A percentile compares a stretch with the other conserved stretches of the same genome.
Conservation (phyloP, 2,888 invertebrate genomes). For the Busseola fusca region DNA sequence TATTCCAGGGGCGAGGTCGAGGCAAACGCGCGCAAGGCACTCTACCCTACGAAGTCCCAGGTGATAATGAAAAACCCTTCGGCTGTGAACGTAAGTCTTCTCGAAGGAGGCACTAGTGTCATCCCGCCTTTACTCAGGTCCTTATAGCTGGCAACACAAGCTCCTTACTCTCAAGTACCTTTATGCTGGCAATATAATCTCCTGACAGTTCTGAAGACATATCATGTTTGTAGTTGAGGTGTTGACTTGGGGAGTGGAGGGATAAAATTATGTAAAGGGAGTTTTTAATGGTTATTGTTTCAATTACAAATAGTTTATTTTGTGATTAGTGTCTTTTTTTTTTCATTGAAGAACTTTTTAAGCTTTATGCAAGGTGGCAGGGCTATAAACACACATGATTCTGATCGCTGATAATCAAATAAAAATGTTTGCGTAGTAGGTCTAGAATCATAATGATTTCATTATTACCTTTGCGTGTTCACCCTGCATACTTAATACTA, state of each 20-base stretch:
- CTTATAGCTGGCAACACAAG: slow-evolving; percentile 41
- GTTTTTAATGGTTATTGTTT: not conserved
- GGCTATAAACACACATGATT: not conserved
- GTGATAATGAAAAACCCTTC: slow-evolving; percentile 96
- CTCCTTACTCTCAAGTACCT: slow-evolving; percentile 63
- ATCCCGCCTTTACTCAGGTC: slow-evolving; percentile 67
- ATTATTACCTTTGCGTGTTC: not conserved
- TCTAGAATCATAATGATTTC: not conserved
- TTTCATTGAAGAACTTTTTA: not conserved
- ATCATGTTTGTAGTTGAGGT: slow-evolving; percentile 36
- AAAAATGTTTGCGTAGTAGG: not conserved
- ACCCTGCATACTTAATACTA: not conserved
- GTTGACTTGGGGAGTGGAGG: slow-evolving; percentile 27
- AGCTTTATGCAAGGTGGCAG: not conserved
- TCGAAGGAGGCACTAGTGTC: slow-evolving; percentile 80
- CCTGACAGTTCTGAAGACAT: slow-evolving; percentile 43
- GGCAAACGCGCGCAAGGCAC: slow-evolving; percentile 85
- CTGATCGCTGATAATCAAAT: not conserved
- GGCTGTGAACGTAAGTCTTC: slow-evolving; percentile 96
- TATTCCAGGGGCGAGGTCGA: slow-evolving; percentile 85
- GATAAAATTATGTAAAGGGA: not conserved
- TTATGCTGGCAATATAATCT: slow-evolving; percentile 31
- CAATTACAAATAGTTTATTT: no score
- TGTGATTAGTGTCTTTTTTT: not conserved
- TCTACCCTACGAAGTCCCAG: slow-evolving; percentile 90